Conservation (phyloP, 2,797 vertebrate species). For the Erethizon dorsatum region DNA sequence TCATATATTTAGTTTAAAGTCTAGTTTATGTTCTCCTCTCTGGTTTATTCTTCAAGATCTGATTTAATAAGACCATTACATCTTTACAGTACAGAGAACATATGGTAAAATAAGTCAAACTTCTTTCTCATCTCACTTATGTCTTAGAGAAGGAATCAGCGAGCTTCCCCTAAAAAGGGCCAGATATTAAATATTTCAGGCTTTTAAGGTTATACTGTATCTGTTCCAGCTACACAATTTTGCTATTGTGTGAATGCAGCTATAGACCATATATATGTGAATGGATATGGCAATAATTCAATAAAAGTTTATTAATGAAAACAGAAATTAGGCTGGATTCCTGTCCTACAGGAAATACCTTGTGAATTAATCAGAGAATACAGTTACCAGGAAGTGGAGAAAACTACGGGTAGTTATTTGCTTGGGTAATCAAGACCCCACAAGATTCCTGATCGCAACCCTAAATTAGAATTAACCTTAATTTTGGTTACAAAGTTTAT, state of each 20-base stretch:
- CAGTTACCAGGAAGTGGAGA: neutral
- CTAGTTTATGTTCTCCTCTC: neutral
- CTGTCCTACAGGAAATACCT: neutral
- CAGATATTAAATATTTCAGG: conserved; percentile 21
- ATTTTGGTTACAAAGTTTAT: conserved; percentile 15
- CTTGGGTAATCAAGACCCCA: neutral
- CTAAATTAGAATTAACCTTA: conserved; percentile 57
- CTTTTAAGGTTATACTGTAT: neutral
- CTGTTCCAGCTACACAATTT: neutral
- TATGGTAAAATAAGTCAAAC: neutral
- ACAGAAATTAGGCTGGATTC: neutral
- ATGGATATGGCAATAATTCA: neutral
- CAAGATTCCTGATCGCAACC: neutral
- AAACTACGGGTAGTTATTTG: neutral
- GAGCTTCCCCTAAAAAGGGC: neutral
- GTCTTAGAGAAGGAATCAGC: neutral
- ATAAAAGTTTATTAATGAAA: conserved; percentile 32
- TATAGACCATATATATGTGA: neutral
- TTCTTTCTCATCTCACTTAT: neutral
- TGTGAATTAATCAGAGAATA: conserved; percentile 10
- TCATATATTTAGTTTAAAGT: conserved; percentile 31
- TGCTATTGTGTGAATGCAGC: neutral
- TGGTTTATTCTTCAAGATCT: conserved; percentile 32
- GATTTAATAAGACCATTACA: neutral
- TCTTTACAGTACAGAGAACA: neutral